Conservation (phyloP, 2,797 vertebrate species). For the Trematomus bernacchii region DNA sequence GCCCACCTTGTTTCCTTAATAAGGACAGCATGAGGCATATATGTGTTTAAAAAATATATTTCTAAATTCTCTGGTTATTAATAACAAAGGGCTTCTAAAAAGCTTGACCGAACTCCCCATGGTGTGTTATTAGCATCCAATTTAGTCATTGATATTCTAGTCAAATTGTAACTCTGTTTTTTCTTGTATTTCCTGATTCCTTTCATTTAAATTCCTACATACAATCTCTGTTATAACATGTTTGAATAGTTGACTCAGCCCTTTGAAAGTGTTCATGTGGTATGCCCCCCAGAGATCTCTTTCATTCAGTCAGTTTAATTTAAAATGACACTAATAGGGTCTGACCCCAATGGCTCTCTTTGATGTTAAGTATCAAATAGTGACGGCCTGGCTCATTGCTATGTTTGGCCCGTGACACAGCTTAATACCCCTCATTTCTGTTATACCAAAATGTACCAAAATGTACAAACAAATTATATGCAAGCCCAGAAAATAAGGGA, state of each 20-base stretch:
- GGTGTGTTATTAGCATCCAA: constrained; percentile 52
- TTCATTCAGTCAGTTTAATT: constrained; percentile 45
- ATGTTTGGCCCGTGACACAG: constrained; percentile 43
- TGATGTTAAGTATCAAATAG: constrained; percentile 33
- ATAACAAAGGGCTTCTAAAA: constrained; percentile 63
- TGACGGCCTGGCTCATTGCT: constrained; percentile 28
- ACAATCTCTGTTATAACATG: not conserved
- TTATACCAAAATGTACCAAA: constrained; percentile 25
- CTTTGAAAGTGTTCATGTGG: constrained; percentile 8
- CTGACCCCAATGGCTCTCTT: constrained; percentile 28
- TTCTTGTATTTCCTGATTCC: not conserved
- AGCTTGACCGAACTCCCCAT: constrained; percentile 59
- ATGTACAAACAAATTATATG: constrained; percentile 23
- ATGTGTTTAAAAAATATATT: constrained; percentile 64
- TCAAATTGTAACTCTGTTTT: constrained; percentile 8
- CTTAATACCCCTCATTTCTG: constrained; percentile 20
- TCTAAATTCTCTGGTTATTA: constrained; percentile 59
- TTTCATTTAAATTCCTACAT: not conserved
- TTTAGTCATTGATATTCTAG: constrained; percentile 38
- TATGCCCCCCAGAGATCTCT: constrained; percentile 3
- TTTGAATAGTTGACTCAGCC: not conserved
- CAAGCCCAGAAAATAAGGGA: constrained; percentile 3
- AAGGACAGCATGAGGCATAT: constrained; percentile 66
- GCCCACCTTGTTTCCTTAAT: constrained; percentile 54
- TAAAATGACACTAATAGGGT: constrained; percentile 42